phyloP scores from a whole-genome alignment of 2,797 vertebrate species.

The Tokudaia muenninki region DNA sequence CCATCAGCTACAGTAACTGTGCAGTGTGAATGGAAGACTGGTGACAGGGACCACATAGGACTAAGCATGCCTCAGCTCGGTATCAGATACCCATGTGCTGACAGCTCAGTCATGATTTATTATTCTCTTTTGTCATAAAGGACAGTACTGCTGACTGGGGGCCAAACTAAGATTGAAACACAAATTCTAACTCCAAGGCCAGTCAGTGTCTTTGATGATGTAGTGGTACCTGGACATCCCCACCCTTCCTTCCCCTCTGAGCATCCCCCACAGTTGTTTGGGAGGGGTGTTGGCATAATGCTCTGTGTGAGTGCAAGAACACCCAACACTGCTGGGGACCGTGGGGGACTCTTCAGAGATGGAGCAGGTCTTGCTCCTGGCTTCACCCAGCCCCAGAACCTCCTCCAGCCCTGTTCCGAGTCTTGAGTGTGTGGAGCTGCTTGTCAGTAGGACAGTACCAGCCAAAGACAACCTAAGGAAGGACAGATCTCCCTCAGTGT shows the following conservation, averaged over 20 bases:
- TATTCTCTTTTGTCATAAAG: not conserved
- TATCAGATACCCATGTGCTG: accelerated
- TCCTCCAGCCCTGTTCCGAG: not conserved
- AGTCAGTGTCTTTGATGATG: not conserved
- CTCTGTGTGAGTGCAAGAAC: not conserved
- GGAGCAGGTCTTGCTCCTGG: not conserved
- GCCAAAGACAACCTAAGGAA: not conserved
- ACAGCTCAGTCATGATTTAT: not conserved
- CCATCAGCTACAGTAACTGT: not conserved
- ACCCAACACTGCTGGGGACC: accelerated
- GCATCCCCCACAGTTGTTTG: not conserved
- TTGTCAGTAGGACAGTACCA: not conserved
- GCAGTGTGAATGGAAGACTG: not conserved
- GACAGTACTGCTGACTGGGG: not conserved
- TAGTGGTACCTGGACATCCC: not conserved
- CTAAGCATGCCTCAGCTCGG: not conserved
- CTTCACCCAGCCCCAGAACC: not conserved
- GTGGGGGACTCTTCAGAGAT: not conserved
- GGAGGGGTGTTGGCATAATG: not conserved
- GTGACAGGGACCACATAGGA: not conserved
- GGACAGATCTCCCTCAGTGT: not conserved
- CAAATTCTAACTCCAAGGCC: not conserved
- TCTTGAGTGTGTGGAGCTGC: not conserved
- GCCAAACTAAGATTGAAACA: not conserved
- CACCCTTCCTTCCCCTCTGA: not conserved